Conservation (phyloP, 2,888 invertebrate species). For the Callosobruchus maculatus region DNA sequence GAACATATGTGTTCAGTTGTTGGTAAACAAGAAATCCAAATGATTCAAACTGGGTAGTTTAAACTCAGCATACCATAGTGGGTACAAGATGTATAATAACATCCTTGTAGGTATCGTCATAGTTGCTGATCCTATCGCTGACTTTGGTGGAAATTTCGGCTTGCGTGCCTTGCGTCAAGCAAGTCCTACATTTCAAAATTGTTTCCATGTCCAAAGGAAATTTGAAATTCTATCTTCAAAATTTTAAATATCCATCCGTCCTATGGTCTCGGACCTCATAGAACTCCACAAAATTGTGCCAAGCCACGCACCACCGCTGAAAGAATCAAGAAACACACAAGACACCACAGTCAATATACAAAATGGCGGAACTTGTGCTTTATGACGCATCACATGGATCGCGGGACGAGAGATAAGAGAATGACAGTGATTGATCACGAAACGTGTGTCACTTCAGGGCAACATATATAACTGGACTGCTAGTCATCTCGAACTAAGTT, state of each 20-base stretch:
- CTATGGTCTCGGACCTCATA: background rate
- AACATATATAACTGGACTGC: background rate
- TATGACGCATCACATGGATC: background rate
- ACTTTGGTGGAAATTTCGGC: background rate
- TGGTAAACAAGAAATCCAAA: too few species aligned
- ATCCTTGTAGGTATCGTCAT: constrained; percentile 12
- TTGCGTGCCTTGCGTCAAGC: background rate
- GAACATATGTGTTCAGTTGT: too few species aligned
- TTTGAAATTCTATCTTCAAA: background rate
- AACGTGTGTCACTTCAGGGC: background rate
- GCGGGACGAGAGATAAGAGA: background rate
- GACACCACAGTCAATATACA: background rate
- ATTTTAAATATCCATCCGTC: background rate
- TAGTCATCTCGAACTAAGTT: too few species aligned
- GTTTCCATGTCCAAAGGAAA: background rate
- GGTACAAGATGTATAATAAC: constrained; percentile 15
- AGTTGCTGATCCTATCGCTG: constrained; percentile 9
- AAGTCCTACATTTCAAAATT: constrained; percentile 3
- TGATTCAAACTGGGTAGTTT: too few species aligned
- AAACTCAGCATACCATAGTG: constrained; percentile 9
- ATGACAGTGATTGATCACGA: background rate
- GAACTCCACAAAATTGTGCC: background rate
- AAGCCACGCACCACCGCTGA: background rate
- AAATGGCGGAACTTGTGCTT: background rate
- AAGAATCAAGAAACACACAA: constrained; percentile 2